phyloP scores from a whole-genome alignment of 2,113 vertebrate genomes.

The Toxotes chatareus region DNA sequence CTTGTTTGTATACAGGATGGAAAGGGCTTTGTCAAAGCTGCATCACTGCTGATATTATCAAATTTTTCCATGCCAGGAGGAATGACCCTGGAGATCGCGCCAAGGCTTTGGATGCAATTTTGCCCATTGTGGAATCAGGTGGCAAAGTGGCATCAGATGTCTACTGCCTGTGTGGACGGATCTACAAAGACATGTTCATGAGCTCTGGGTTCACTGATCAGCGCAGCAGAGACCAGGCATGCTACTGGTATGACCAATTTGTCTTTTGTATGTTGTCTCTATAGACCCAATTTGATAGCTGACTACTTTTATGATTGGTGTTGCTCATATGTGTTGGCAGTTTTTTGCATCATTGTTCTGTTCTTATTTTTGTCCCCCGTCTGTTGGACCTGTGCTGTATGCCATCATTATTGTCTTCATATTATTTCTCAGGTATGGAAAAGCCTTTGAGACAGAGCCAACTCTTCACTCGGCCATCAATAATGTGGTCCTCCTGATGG shows the following conservation, averaged over 20 bases:
- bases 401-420: not conserved
- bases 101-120: constrained; percentile 88
- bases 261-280: not conserved
- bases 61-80: constrained; percentile 79
- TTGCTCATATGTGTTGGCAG: not conserved
- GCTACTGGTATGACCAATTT: constrained; percentile 84
- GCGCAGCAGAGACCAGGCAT: constrained; percentile 85
- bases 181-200: constrained; percentile 95
- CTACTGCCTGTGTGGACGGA: constrained; percentile 92
- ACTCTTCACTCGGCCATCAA: constrained; percentile 92
- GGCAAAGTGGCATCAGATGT: constrained; percentile 87
- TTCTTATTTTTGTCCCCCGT: not conserved
- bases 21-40: not conserved
- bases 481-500: constrained; percentile 88
- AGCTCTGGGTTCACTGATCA: constrained; percentile 85
- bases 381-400: not conserved
- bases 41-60: not conserved
- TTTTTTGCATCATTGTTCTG: not conserved
- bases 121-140: constrained; percentile 83
- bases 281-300: too few relatives aligned
- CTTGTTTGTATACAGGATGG: not conserved
- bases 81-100: constrained; percentile 88
- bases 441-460: constrained; percentile 90
- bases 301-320: not conserved
- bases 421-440: constrained; percentile 86